Conservation (phyloP, 2,113 vertebrate species). For the Crotophaga sulcirostris region DNA sequence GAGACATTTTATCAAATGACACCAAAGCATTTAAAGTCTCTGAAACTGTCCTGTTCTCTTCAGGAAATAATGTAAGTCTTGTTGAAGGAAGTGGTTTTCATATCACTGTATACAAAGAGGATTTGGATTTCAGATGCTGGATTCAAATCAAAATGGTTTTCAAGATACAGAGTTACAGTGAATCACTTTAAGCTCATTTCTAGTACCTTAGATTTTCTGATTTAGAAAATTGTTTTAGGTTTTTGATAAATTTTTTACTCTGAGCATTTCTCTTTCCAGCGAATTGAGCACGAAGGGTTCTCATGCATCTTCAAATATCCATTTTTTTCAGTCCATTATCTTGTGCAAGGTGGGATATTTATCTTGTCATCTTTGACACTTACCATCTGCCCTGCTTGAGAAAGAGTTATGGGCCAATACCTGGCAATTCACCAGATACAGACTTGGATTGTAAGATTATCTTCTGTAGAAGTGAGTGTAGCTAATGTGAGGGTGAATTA, state of each 20-base stretch:
- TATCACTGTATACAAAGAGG: background rate
- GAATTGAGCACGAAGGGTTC: background rate
- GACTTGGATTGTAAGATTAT: background rate
- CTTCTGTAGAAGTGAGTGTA: background rate
- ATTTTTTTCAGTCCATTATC: background rate
- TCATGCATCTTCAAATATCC: background rate
- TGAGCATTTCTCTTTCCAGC: background rate
- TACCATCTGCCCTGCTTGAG: background rate
- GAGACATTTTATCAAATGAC: background rate
- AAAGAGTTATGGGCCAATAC: accelerated
- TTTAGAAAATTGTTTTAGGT: background rate
- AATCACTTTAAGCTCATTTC: background rate
- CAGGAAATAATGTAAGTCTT: background rate
- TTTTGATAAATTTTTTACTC: background rate
- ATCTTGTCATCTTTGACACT: background rate
- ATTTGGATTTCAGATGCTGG: background rate
- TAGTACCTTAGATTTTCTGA: background rate
- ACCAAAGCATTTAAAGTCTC: background rate
- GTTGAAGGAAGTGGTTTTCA: background rate
- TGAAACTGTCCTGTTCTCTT: background rate
- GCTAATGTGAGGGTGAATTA: background rate
- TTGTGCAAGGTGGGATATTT: background rate
- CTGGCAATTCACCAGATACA: background rate
- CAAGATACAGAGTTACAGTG: background rate
- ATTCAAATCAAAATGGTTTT: background rate